phyloP scores from a whole-genome alignment of 2,888 invertebrate genomes.

The Lepidonotus clava region DNA sequence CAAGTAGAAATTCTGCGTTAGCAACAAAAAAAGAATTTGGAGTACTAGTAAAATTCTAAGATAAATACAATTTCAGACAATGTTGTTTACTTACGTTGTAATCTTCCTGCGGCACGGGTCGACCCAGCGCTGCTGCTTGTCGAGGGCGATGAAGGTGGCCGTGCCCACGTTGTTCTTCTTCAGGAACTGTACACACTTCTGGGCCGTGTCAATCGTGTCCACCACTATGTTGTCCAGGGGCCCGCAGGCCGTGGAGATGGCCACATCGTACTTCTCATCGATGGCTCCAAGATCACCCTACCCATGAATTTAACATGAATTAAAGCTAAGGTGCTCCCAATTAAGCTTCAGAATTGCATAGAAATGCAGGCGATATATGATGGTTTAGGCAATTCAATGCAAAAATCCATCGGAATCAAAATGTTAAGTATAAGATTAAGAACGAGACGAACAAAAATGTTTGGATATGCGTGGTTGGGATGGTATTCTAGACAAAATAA shows the following conservation, averaged over 20 bases:
- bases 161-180: slow-evolving; percentile 90
- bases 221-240: slow-evolving; percentile 93
- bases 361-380: too few relatives aligned
- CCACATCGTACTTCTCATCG: slow-evolving; percentile 94
- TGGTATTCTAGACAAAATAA: too few relatives aligned
- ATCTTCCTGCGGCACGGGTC: slow-evolving; percentile 74
- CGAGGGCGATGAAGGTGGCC: slow-evolving; percentile 93
- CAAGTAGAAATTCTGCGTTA: too few relatives aligned
- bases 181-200: slow-evolving; percentile 90
- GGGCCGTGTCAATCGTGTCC: slow-evolving; percentile 91
- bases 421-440: too few relatives aligned
- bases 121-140: slow-evolving; percentile 84
- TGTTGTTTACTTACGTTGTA: slow-evolving; percentile 73
- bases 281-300: slow-evolving; percentile 98
- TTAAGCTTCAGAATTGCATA: too few relatives aligned
- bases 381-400: too few relatives aligned
- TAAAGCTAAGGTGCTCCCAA: neutral
- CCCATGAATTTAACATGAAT: neutral
- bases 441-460: too few relatives aligned
- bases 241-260: slow-evolving; percentile 96
- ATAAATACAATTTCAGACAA: too few relatives aligned
- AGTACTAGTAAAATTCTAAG: too few relatives aligned
- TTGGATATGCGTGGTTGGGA: too few relatives aligned
- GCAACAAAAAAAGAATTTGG: too few relatives aligned
- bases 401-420: too few relatives aligned